Evolutionary conservation across 2,797 vertebrate genomes (phyloP).

Genomic region (Molossus molossus): DNA sequence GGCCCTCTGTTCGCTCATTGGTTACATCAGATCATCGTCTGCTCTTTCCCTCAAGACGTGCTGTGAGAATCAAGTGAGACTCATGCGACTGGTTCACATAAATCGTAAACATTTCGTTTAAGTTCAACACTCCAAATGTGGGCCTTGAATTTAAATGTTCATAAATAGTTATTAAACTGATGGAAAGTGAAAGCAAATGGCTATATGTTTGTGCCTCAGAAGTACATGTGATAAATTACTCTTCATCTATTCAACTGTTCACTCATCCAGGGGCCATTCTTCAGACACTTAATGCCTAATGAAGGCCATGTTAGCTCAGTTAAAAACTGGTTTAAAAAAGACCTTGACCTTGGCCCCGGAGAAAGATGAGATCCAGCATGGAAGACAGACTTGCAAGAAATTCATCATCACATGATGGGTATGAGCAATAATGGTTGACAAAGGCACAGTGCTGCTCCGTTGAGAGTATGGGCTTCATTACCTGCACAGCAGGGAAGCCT

Average conservation of each 20-base stretch:
- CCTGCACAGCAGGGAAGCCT: neutral
- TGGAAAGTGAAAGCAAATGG: neutral
- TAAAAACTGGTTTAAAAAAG: conserved; percentile 10
- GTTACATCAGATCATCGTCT: neutral
- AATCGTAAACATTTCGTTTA: conserved; percentile 26
- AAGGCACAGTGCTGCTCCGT: neutral
- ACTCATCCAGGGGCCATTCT: neutral
- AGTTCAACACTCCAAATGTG: neutral
- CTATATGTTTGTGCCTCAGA: neutral
- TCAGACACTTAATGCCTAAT: neutral
- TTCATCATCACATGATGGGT: neutral
- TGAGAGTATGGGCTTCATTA: neutral
- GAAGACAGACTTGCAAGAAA: neutral
- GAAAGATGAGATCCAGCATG: neutral
- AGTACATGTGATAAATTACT: neutral
- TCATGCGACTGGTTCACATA: neutral
- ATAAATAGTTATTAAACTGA: neutral
- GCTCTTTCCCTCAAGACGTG: neutral
- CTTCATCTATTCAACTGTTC: neutral
- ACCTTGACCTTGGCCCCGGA: neutral
- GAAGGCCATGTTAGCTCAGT: neutral
- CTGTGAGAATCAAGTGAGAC: neutral
- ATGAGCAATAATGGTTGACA: neutral
- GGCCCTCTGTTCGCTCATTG: neutral
- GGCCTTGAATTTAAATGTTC: neutral